These are phyloP conservation scores for Phycodurus eques DNA, from an alignment of 2,113 vertebrate species.

Conservation along the genomic window DNA sequence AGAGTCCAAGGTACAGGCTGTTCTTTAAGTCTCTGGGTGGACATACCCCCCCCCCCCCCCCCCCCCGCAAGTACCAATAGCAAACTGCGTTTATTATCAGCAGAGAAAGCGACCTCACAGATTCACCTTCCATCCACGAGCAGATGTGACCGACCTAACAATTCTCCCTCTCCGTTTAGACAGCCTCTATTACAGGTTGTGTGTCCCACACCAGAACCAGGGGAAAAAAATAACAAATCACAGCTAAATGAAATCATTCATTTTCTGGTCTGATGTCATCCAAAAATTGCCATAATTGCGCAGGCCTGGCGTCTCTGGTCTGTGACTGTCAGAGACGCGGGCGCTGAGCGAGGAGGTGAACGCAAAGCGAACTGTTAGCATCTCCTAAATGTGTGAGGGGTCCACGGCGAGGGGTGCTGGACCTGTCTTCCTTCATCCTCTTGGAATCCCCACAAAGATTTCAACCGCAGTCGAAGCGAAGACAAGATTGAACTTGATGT, in stretches of 20 bases:
- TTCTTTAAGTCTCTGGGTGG: slow-evolving; percentile 68
- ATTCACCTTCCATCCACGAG: slow-evolving; percentile 58
- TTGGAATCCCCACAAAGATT: slow-evolving; percentile 39
- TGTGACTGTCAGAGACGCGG: slow-evolving; percentile 62
- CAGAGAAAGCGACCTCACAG: slow-evolving; percentile 47
- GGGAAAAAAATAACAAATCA: slow-evolving; percentile 55
- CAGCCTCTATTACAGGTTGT: slow-evolving; percentile 68
- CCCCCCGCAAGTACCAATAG: slow-evolving; percentile 21
- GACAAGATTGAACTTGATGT: slow-evolving; percentile 63
- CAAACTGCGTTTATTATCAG: slow-evolving; percentile 64
- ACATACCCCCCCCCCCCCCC: slow-evolving; percentile 33
- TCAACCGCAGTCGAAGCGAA: slow-evolving; percentile 41
- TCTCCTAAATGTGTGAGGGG: slow-evolving; percentile 14
- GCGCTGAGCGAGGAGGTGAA: slow-evolving; percentile 57
- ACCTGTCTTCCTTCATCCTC: slow-evolving; percentile 41
- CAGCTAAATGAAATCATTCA: slow-evolving; percentile 71
- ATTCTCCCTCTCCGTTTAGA: slow-evolving; percentile 59
- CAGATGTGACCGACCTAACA: slow-evolving; percentile 60
- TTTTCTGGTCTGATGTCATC: slow-evolving; percentile 76
- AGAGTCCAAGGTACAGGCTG: slow-evolving; percentile 56
- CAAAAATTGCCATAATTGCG: slow-evolving; percentile 71
- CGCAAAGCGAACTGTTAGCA: slow-evolving; percentile 33
- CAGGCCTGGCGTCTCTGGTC: slow-evolving; percentile 65
- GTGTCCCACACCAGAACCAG: slow-evolving; percentile 45
- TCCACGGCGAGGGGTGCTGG: slow-evolving; percentile 9